phyloP scores from a whole-genome alignment of 2,888 invertebrate species.

The Platerodrilus igneus region DNA sequence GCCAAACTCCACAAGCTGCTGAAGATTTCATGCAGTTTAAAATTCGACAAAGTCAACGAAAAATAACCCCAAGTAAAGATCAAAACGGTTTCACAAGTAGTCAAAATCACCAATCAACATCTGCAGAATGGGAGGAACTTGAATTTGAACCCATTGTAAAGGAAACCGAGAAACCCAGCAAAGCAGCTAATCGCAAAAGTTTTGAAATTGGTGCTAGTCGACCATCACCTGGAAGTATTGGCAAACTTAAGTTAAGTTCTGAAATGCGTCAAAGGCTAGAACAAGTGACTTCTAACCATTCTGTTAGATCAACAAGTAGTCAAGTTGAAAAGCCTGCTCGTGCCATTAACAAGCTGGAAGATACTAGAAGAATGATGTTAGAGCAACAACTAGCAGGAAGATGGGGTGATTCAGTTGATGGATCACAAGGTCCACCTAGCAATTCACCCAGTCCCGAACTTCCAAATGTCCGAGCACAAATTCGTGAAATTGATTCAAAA shows the following conservation, averaged over 20 bases:
- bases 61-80: conserved; percentile 68
- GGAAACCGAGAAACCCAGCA: conserved; percentile 33
- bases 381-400: conserved; percentile 76
- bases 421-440: conserved; percentile 37
- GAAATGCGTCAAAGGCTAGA: conserved; percentile 89
- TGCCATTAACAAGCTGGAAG: conserved; percentile 75
- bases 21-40: conserved; percentile 87
- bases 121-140: conserved; percentile 82
- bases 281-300: conserved; percentile 84
- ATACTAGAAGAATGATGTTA: conserved; percentile 77
- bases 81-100: conserved; percentile 36
- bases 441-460: conserved; percentile 43
- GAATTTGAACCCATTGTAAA: conserved; percentile 59
- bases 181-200: conserved; percentile 51
- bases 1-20: conserved; percentile 59
- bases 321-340: conserved; percentile 65
- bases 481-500: conserved; percentile 42
- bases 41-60: conserved; percentile 71
- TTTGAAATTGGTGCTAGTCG: conserved; percentile 79
- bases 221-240: conserved; percentile 82
- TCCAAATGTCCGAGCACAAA: conserved; percentile 33
- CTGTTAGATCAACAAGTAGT: conserved; percentile 72
- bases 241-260: conserved; percentile 83
- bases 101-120: conserved; percentile 25
- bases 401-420: conserved; percentile 57